Evolutionary conservation across 2,113 vertebrate genomes (phyloP), one percentile per base, ranked within the genome.

Genomic region (Herpailurus yagouaroundi): DNA sequence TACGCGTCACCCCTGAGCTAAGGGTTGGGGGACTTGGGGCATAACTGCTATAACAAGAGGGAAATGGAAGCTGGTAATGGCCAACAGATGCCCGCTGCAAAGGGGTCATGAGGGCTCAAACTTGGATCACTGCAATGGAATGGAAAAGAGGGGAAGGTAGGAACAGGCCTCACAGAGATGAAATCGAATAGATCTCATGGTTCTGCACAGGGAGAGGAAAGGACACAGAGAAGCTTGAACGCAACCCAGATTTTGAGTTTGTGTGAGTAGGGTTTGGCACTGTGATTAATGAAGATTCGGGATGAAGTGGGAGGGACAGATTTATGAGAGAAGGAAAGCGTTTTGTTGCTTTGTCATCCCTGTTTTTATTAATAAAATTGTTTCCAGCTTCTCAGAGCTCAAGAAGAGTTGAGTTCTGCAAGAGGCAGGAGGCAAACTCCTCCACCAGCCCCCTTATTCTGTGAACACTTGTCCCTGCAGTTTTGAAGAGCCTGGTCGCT

Each of bases 291-390:
- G 80, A 93, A 86, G 94, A 74, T 57, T 92, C 41, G 15, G 48
- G 63, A 93, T 93, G 27, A 98, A 96, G 82, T 89, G 82, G 94
- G 55, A 98, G 80, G 73, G 87, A 57, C 63, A 87, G 73, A 96
- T 96, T 95, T 86, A 82, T 76, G 41, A 83, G 86, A 86, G 69
- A 89, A 95, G 63, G 87, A 95, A 97, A 63, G 55, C 29, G 0
- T 95, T 86, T 96, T 82, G 88, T 93, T 96, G 66, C 95, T 96
- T 96, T 89, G 91, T 95, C 79, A 63, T 96, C 38, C 76, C 77
- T 83, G 52, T 74, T 94, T 93, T 97, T 95, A 90, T 93, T 95
- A 95, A 93, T 91, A 96, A 96, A 94, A 98, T 96, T 97, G 91
- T 89, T 89, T 97, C 94, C 96, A 97, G 94, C 93, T 96, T 95